A percentile compares a stretch with the other conserved stretches of the same genome.
Conservation (phyloP, 2,888 invertebrate species). For the Drosophila merina region DNA sequence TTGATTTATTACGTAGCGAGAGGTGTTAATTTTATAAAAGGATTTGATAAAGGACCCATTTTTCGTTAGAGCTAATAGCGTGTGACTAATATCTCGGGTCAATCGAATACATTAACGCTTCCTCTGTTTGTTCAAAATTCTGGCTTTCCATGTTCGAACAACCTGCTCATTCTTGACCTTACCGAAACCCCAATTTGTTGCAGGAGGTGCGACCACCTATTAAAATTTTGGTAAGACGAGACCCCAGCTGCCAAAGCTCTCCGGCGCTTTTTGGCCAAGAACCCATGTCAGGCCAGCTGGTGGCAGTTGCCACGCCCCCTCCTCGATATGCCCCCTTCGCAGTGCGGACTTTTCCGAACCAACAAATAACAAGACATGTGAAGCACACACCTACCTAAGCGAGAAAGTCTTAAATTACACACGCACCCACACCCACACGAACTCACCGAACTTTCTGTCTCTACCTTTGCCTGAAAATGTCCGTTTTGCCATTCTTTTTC, state of each 20-base stretch:
- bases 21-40: neutral
- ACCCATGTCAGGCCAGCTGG: constrained; percentile 62
- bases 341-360: constrained; percentile 9
- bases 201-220: constrained; percentile 34
- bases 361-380: constrained; percentile 47
- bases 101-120: neutral
- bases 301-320: constrained; percentile 28
- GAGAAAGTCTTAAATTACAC: constrained; percentile 78
- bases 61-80: neutral
- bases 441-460: constrained; percentile 11
- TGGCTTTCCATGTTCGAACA: constrained; percentile 8
- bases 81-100: neutral
- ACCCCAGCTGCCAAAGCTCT: constrained; percentile 14
- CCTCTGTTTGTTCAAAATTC: neutral
- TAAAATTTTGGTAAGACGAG: constrained; percentile 21
- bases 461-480: neutral
- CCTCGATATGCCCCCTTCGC: neutral
- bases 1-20: neutral
- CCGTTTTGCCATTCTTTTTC: neutral
- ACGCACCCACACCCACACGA: constrained; percentile 73
- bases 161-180: constrained; percentile 27
- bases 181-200: constrained; percentile 39
- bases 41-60: too few species aligned
- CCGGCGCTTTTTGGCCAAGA: constrained; percentile 15
- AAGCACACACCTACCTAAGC: constrained; percentile 47